Base-by-base conservation (phyloP, 35 echinoderm and acorn worm species). In the Patiria miniata region DNA sequence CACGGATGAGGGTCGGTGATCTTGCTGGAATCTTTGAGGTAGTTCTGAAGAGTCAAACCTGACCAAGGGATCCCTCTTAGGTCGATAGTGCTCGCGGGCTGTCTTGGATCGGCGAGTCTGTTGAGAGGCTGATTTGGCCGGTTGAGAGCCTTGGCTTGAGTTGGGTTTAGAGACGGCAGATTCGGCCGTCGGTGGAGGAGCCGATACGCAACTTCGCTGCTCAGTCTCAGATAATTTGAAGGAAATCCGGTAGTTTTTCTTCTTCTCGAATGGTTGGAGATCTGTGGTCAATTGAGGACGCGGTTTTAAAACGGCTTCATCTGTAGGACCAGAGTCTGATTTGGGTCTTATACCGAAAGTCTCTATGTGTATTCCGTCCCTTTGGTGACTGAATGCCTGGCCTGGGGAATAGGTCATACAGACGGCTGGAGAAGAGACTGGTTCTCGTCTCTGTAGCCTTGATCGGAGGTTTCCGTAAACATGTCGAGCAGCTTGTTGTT, bases 391-490 rank as follows among this genome's bases (percentile, higher is more conserved):
- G 26, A 32, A 9, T 34, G 14, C 26, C 2, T 73, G 21, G 3
- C 26, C 65, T 73, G 65, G 26, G 26, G 65, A 26, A 34, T 73
- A 73, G 0, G 65, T 73, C 65, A 73, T 32, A 73, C 65, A 26
- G 26, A 73, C 65, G 26, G 65, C 22, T 36, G 29, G 7, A 26
- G 65, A 14, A 9, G 65, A 34, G 26, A 73, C 29, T 15, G 14
- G 26, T 14, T 73, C 65, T 23, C 65, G 26, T 12, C 26, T 73
- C 26, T 73, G 65, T 28, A 73, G 34, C 15, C 65, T 73, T 34
- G 65, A 73, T 15, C 65, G 65, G 65, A 73, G 65, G 34, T 73
- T 73, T 3, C 65, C 65, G 26, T 73, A 73, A 12, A 73, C 65
- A 73, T 73, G 65, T 2, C 65, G 65, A 14, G 65, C 65, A 12